Evolutionary conservation across 2,113 vertebrate species (phyloP).

Genomic region (Sigmodon hispidus): DNA sequence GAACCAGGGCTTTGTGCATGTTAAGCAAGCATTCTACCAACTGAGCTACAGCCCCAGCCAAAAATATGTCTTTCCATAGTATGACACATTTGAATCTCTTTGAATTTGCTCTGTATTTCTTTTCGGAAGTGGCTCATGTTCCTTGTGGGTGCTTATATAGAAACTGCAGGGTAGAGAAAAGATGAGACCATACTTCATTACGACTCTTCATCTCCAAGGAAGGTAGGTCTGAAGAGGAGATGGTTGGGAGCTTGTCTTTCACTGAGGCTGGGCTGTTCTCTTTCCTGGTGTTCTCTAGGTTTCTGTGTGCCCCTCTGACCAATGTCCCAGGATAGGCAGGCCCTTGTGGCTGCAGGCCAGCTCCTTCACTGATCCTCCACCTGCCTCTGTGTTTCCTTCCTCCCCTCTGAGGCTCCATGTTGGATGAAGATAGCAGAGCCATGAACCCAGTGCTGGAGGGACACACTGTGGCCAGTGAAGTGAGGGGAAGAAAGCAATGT

Average conservation of each 20-base stretch:
- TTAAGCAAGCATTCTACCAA: neutral
- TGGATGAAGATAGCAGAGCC: slow-evolving; percentile 50
- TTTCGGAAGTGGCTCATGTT: slow-evolving; percentile 41
- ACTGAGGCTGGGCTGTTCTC: slow-evolving; percentile 14
- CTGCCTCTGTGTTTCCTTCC: slow-evolving; percentile 52
- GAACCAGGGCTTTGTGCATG: neutral
- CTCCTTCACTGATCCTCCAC: slow-evolving; percentile 49
- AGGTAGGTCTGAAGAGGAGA: slow-evolving; percentile 38
- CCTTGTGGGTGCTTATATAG: slow-evolving; percentile 5
- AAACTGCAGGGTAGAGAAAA: slow-evolving; percentile 34
- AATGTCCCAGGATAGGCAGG: neutral
- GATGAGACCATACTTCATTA: neutral
- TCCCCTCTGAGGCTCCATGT: slow-evolving; percentile 56
- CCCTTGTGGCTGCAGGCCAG: slow-evolving; percentile 23
- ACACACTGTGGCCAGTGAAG: slow-evolving; percentile 63
- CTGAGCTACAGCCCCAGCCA: neutral
- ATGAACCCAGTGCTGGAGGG: slow-evolving; percentile 42
- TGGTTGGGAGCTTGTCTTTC: slow-evolving; percentile 34
- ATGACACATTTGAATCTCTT: slow-evolving; percentile 40
- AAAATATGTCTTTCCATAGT: neutral
- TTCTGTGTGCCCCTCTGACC: neutral
- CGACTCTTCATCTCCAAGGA: neutral
- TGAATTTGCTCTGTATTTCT: slow-evolving; percentile 35
- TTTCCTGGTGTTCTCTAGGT: neutral
- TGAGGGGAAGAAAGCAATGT: slow-evolving; percentile 53